Base-by-base conservation (phyloP, 1,140 invertebrate species). In the Macrotrachela quadricornifera region DNA sequence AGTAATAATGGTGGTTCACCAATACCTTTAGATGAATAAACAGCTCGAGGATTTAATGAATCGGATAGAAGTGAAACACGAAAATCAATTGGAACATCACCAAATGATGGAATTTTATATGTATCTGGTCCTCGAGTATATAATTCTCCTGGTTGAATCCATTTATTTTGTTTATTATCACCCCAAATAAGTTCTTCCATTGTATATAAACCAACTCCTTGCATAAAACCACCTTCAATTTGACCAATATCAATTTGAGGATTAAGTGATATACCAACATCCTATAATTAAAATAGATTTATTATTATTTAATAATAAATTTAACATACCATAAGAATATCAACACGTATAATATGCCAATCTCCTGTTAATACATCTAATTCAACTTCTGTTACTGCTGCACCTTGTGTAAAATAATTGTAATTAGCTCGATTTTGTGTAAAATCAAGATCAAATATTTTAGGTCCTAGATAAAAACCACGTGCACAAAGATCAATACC, bases 171-270 rank as follows among this genome's bases (percentile, higher is more conserved):
- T 16, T 71, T 59, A 14, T 70, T 64, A 61, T 81, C 76, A 59
- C 78, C 21, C 21, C 21, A 80, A 6, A 78, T 69, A 11, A 86
- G 71, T 65, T 91, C 83, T 70, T 94, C 88, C 57, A 94, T 71
- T 1, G 83, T 83, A 61, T 83, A 91, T 42, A 92, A 64, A 4
- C 88, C 87, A 62, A 87, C 85, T 0, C 87, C 87, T 75, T 71
- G 88, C 58, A 83, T 76, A 61, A 91, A 92, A 0, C 75, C 88
- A 37, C 88, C 88, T 73, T 94, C 88, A 21, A 94, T 79, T 72
- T 94, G 88, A 0, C 87, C 88, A 62, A 94, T 83, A 60, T 95
- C 88, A 59, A 94, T 87, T 0, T 86, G 85, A 21, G 87, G 87
- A 72, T 94, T 94, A 30, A 94, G 68, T 71, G 84, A 90, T 54